Conservation (phyloP, 2,797 vertebrate genomes). For the Phoebastria nigripes region DNA sequence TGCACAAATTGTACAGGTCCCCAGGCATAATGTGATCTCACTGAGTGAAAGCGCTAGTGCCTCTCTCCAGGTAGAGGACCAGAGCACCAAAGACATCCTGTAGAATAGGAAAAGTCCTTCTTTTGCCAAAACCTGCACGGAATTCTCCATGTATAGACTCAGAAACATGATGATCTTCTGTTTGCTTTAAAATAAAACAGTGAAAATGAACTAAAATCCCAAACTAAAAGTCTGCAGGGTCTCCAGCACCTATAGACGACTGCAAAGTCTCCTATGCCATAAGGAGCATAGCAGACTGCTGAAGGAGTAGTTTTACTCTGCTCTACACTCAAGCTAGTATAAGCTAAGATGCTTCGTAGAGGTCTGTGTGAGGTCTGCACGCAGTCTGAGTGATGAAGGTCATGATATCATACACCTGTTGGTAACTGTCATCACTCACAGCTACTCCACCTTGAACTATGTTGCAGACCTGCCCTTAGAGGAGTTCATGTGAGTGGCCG, state of each 20-base stretch:
- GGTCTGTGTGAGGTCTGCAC: not conserved
- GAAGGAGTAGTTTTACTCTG: not conserved
- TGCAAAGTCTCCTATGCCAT: not conserved
- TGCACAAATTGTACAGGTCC: not conserved
- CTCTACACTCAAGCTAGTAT: fast-evolving
- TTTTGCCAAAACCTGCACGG: not conserved
- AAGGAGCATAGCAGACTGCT: not conserved
- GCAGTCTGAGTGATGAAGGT: not conserved
- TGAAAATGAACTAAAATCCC: not conserved
- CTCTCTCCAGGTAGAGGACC: not conserved
- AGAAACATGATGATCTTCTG: fast-evolving
- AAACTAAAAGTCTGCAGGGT: not conserved
- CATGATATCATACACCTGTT: not conserved
- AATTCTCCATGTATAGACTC: not conserved
- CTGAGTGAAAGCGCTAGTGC: not conserved
- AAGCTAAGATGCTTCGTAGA: not conserved
- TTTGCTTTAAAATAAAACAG: not conserved
- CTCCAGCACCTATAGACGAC: not conserved
- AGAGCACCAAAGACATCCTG: not conserved
- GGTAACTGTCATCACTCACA: not conserved
- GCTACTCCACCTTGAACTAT: not conserved
- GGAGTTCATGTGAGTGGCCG: not conserved
- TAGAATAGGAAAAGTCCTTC: not conserved
- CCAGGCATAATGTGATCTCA: not conserved
- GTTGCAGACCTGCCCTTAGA: not conserved